These are phyloP conservation scores for Sinohyriopsis cumingii DNA, from an alignment of 2,888 invertebrate genomes.

Conservation along the genomic window DNA sequence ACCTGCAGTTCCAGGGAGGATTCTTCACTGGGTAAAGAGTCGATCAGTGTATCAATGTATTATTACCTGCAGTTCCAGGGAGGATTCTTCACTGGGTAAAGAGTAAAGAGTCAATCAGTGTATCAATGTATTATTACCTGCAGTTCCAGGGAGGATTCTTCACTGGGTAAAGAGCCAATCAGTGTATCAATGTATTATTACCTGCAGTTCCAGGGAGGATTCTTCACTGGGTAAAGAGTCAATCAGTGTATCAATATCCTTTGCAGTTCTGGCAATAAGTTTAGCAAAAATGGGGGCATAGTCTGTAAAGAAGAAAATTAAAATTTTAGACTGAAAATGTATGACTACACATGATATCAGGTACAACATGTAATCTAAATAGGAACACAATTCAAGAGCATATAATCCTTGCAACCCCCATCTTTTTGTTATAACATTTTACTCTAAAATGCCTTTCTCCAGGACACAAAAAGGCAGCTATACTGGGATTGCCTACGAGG, in stretches of 20 bases:
- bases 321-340: too few species aligned
- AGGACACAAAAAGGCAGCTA: too few species aligned
- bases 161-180: constrained; percentile 95
- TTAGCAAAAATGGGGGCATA: constrained; percentile 95
- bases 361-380: not conserved
- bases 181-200: constrained; percentile 84
- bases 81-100: constrained; percentile 96
- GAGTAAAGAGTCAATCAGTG: constrained; percentile 94
- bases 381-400: not conserved
- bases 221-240: constrained; percentile 97
- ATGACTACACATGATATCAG: not conserved
- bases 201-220: constrained; percentile 87
- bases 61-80: constrained; percentile 81
- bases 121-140: constrained; percentile 86
- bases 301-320: constrained; percentile 71
- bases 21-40: constrained; percentile 95
- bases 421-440: not conserved
- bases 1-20: constrained; percentile 76
- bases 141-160: constrained; percentile 93
- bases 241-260: constrained; percentile 97
- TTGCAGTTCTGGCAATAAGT: constrained; percentile 94
- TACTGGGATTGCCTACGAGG: too few species aligned
- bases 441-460: not conserved
- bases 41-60: constrained; percentile 86
- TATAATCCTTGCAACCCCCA: not conserved